phyloP scores from a whole-genome alignment of 2,113 vertebrate genomes.

The Chionodraco myersi region DNA sequence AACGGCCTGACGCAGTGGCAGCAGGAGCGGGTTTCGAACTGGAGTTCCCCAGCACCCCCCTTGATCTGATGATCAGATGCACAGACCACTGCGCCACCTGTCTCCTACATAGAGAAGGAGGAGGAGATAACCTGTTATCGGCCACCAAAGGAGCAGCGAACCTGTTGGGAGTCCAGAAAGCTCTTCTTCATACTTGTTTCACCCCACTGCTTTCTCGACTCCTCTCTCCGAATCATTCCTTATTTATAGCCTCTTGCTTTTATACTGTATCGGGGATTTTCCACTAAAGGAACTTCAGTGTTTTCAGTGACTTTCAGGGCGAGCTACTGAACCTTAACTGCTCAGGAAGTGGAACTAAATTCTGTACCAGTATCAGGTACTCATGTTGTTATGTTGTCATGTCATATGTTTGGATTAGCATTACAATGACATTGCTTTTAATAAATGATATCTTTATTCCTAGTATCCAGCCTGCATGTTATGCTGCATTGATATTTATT shows the following conservation, averaged over 20 bases:
- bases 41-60: no score
- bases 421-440: background rate
- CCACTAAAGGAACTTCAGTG: background rate
- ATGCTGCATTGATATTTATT: background rate
- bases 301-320: background rate
- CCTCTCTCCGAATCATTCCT: constrained; percentile 15
- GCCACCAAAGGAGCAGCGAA: constrained; percentile 13
- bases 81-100: no score
- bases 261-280: background rate
- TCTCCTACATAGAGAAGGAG: background rate
- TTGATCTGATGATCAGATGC: no score
- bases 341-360: background rate
- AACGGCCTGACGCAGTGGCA: no score
- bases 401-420: background rate
- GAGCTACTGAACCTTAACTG: background rate
- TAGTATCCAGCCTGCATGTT: background rate
- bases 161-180: constrained; percentile 10
- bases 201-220: constrained; percentile 4
- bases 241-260: constrained; percentile 27
- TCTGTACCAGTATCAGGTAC: background rate
- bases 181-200: constrained; percentile 6
- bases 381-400: no score
- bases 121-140: constrained; percentile 12
- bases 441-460: background rate
- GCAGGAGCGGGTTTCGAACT: no score